Evolutionary conservation across 1,140 invertebrate genomes (phyloP).

Genomic region (Diabrotica undecimpunctata): DNA sequence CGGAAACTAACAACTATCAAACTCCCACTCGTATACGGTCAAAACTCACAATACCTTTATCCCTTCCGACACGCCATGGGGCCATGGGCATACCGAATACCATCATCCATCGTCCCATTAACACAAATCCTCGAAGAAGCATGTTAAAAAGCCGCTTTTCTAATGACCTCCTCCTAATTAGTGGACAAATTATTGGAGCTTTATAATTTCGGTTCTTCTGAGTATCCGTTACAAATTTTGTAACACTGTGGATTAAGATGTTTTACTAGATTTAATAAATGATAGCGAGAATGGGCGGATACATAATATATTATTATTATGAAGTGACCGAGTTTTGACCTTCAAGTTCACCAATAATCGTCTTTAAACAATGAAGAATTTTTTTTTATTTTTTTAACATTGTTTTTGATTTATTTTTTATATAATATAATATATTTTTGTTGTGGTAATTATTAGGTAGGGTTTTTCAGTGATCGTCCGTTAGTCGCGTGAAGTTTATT

Average conservation of each 20-base stretch:
- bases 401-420: no score
- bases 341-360: not conserved
- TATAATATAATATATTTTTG: no score
- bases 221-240: not conserved
- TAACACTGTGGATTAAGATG: slow-evolving; percentile 2
- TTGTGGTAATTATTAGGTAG: no score
- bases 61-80: slow-evolving; percentile 1
- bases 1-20: not conserved
- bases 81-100: not conserved
- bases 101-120: not conserved
- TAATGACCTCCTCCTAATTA: not conserved
- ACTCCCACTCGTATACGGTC: not conserved
- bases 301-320: not conserved
- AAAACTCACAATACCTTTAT: not conserved
- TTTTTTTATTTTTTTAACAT: no score
- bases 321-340: not conserved
- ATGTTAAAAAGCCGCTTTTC: not conserved
- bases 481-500: no score
- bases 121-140: not conserved
- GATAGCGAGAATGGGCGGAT: not conserved
- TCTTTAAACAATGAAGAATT: no score
- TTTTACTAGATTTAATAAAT: not conserved
- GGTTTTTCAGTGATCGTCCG: no score
- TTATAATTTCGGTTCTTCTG: not conserved
- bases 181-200: not conserved